phyloP scores from a whole-genome alignment of 2,113 vertebrate species.

The Catharus fuscescens region DNA sequence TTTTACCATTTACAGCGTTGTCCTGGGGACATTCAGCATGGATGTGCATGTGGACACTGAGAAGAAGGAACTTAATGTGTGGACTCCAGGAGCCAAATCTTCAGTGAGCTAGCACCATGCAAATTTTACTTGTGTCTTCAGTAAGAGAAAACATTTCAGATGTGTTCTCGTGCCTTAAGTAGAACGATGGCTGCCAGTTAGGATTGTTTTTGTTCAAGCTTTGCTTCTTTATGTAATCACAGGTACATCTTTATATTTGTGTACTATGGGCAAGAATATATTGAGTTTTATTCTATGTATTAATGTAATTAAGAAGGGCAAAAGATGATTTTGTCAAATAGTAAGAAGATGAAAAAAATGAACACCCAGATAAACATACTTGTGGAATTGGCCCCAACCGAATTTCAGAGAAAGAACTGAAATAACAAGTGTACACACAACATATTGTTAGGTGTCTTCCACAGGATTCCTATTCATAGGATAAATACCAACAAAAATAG shows the following conservation, averaged over 20 bases:
- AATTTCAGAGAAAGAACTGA: background rate
- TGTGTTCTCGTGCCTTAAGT: background rate
- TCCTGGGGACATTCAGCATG: background rate
- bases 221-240: background rate
- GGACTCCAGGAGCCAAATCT: background rate
- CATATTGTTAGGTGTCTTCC: background rate
- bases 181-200: background rate
- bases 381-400: background rate
- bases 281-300: background rate
- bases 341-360: background rate
- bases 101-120: background rate
- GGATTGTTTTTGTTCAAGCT: background rate
- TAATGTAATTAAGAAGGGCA: background rate
- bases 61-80: background rate
- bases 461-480: background rate
- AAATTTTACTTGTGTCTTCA: background rate
- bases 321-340: background rate
- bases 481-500: background rate
- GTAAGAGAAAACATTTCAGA: background rate
- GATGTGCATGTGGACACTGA: fast-evolving
- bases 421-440: background rate
- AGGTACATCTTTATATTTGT: background rate
- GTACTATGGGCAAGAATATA: background rate
- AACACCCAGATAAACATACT: background rate
- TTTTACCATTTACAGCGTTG: background rate